Conservation (phyloP, 2,797 vertebrate genomes). For the Labroides dimidiatus region DNA sequence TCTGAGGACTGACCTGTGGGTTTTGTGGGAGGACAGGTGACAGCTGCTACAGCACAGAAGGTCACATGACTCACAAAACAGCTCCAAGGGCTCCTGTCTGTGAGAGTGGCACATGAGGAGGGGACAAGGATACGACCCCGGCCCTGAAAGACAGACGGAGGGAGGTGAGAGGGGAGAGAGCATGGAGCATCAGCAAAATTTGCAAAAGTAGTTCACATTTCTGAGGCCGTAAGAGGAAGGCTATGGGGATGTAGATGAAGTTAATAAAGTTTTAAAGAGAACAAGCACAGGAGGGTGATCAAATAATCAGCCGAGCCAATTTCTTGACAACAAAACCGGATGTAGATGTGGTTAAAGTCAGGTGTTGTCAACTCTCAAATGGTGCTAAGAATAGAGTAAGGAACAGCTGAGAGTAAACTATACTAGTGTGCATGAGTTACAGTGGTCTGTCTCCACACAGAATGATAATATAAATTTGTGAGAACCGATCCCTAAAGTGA, state of each 20-base stretch:
- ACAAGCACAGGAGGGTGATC: background rate
- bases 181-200: constrained; percentile 35
- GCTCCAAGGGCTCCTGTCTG: constrained; percentile 87
- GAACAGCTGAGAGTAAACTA: background rate
- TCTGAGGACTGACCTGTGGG: constrained; percentile 85
- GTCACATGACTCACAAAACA: constrained; percentile 89
- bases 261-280: background rate
- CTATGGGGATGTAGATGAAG: background rate
- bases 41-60: constrained; percentile 89
- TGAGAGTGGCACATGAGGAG: constrained; percentile 85
- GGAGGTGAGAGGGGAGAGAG: constrained; percentile 12
- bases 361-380: no score
- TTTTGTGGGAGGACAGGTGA: constrained; percentile 88
- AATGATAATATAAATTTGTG: constrained; percentile 13
- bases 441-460: constrained; percentile 5
- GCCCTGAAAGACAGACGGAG: constrained; percentile 69
- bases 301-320: background rate
- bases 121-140: constrained; percentile 78
- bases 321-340: background rate
- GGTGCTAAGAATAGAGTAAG: background rate
- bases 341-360: background rate
- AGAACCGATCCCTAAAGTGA: constrained; percentile 32
- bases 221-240: background rate
- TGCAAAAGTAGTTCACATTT: constrained; percentile 15
- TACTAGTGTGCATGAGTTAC: background rate